A percentile compares a stretch with the other conserved stretches of the same genome.
Conservation (phyloP, 2,888 invertebrate genomes). For the Mylabris sibirica region DNA sequence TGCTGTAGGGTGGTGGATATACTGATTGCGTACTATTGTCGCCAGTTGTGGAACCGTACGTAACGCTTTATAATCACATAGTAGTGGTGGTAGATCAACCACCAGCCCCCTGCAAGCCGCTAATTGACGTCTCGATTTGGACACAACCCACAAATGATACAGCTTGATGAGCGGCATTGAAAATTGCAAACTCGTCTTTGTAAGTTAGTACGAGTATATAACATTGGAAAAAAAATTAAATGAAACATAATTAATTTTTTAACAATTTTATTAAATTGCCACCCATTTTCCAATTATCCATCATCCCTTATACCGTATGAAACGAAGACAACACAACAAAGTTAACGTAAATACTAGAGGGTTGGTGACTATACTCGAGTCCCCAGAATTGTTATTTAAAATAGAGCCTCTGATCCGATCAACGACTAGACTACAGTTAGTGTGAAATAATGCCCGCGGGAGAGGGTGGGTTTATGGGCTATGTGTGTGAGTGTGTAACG, state of each 20-base stretch:
- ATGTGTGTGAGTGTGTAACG: conserved; percentile 46
- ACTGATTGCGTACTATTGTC: conserved; percentile 51
- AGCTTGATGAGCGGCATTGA: conserved; percentile 28
- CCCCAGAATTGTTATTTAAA: conserved; percentile 34
- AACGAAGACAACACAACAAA: conserved; percentile 8
- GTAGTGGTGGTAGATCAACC: conserved; percentile 12
- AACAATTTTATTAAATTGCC: conserved; percentile 6
- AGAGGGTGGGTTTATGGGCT: conserved; percentile 42
- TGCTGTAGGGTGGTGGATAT: conserved; percentile 36
- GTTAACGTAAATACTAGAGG: conserved; percentile 28
- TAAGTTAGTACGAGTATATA: no score
- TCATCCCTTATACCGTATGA: background rate
- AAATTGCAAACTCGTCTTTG: conserved; percentile 2
- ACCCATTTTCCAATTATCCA: conserved; percentile 10
- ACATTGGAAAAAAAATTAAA: background rate
- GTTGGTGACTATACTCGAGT: conserved; percentile 26
- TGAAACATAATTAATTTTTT: background rate
- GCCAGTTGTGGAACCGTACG: conserved; percentile 39
- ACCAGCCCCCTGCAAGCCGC: conserved; percentile 18
- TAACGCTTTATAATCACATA: conserved; percentile 47
- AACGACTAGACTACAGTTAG: conserved; percentile 54
- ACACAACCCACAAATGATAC: conserved; percentile 21
- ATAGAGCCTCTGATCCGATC: conserved; percentile 51
- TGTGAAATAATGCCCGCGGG: conserved; percentile 60
- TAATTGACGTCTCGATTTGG: conserved; percentile 26